Conservation (phyloP, 2,113 vertebrate genomes). For the Syrmaticus mikado region DNA sequence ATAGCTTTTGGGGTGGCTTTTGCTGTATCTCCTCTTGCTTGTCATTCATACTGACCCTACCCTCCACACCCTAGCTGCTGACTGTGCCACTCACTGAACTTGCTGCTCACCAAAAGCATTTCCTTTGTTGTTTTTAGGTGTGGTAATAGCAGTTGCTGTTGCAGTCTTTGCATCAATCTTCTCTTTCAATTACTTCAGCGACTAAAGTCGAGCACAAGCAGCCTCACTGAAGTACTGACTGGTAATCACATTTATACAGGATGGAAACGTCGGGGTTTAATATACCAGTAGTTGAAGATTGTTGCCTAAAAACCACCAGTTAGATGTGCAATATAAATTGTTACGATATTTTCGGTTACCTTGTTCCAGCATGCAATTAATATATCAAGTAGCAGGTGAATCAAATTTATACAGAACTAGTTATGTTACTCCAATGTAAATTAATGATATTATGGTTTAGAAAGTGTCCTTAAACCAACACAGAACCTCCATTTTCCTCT, state of each 20-base stretch:
- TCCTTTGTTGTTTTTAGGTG: conserved; percentile 73
- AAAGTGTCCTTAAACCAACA: neutral
- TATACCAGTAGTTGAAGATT: conserved; percentile 2
- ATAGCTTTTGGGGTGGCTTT: neutral
- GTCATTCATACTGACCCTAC: neutral
- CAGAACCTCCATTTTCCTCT: neutral
- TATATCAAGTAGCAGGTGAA: neutral
- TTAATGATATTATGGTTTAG: neutral
- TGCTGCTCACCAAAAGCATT: conserved; percentile 16
- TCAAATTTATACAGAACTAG: conserved; percentile 28
- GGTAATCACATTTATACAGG: neutral
- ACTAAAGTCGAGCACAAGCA: conserved; percentile 55
- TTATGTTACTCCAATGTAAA: neutral
- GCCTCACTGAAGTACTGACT: neutral
- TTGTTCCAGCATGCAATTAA: conserved; percentile 42
- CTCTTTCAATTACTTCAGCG: conserved; percentile 83
- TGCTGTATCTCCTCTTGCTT: neutral
- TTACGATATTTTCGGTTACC: conserved; percentile 39
- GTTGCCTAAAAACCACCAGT: conserved; percentile 10
- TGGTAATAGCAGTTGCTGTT: conserved; percentile 71
- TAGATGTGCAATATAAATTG: conserved; percentile 24
- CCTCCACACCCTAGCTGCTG: neutral
- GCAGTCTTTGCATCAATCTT: conserved; percentile 74
- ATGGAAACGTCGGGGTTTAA: neutral
- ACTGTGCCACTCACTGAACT: neutral